Percentiles rank a stretch among this genome's conserved stretches.
Conservation (phyloP, 2,797 vertebrate species). For the Tolypeutes matacus region DNA sequence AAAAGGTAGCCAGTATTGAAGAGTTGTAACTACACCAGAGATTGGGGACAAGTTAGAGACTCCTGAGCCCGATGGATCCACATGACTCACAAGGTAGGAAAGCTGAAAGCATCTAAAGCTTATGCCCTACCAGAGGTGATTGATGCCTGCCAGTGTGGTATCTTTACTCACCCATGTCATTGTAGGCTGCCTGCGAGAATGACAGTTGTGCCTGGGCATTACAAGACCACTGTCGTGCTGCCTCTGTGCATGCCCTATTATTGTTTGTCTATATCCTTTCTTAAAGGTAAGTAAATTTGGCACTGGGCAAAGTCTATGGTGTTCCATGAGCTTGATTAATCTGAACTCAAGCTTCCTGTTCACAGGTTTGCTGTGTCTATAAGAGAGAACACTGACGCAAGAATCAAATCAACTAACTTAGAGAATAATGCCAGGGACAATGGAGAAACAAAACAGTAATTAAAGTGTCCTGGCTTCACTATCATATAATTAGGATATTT, state of each 20-base stretch:
- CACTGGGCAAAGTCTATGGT: rapidly evolving
- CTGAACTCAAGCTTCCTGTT: background rate
- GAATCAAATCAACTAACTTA: background rate
- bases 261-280: background rate
- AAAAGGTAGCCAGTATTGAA: background rate
- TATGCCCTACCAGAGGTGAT: background rate
- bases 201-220: background rate
- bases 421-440: background rate
- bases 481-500: background rate
- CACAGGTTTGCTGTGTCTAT: background rate
- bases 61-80: background rate
- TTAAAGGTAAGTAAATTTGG: background rate
- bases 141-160: too few species aligned
- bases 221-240: rapidly evolving
- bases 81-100: too few species aligned
- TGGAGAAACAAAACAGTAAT: background rate
- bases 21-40: background rate
- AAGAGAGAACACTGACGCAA: background rate
- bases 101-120: background rate
- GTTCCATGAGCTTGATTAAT: background rate
- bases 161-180: background rate
- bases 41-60: background rate
- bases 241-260: too few species aligned
- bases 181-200: too few species aligned
- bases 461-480: background rate